A percentile compares a stretch with the other conserved stretches of the same genome.
Evolutionary conservation across 2,797 vertebrate species (phyloP).

Genomic region (Gobionotothen gibberifrons): DNA sequence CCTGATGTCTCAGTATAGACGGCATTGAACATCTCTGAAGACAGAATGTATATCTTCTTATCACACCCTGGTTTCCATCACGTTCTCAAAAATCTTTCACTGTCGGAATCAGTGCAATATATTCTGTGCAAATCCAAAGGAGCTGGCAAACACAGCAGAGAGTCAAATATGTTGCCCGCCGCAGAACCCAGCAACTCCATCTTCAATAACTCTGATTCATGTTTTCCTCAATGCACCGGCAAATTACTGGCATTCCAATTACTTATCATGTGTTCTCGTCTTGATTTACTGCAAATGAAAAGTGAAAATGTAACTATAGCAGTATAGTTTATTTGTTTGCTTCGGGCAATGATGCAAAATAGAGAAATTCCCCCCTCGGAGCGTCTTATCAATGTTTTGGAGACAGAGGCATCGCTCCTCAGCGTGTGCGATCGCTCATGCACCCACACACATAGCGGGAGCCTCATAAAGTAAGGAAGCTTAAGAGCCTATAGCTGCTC

Average conservation of each 20-base stretch:
- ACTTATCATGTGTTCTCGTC: constrained; percentile 35
- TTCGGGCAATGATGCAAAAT: constrained; percentile 51
- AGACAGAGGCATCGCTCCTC: constrained; percentile 25
- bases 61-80: background rate
- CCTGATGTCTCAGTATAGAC: background rate
- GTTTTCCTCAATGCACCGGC: constrained; percentile 25
- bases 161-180: constrained; percentile 15
- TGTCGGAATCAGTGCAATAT: constrained; percentile 4
- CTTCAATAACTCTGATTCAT: constrained; percentile 30
- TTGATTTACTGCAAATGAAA: constrained; percentile 59
- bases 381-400: constrained; percentile 49
- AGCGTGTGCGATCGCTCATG: constrained; percentile 18
- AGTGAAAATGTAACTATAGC: constrained; percentile 33
- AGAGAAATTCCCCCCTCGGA: constrained; percentile 32
- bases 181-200: constrained; percentile 17
- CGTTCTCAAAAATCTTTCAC: background rate
- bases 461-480: constrained; percentile 49
- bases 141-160: constrained; percentile 21
- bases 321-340: constrained; percentile 41
- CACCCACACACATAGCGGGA: constrained; percentile 38
- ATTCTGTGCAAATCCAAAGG: constrained; percentile 5
- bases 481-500: constrained; percentile 54
- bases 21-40: background rate
- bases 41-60: background rate
- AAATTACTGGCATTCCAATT: constrained; percentile 48